These are phyloP conservation scores for Calyptommatus sinebrachiatus DNA, from an alignment of 2,113 vertebrate genomes.

Conservation along the genomic window DNA sequence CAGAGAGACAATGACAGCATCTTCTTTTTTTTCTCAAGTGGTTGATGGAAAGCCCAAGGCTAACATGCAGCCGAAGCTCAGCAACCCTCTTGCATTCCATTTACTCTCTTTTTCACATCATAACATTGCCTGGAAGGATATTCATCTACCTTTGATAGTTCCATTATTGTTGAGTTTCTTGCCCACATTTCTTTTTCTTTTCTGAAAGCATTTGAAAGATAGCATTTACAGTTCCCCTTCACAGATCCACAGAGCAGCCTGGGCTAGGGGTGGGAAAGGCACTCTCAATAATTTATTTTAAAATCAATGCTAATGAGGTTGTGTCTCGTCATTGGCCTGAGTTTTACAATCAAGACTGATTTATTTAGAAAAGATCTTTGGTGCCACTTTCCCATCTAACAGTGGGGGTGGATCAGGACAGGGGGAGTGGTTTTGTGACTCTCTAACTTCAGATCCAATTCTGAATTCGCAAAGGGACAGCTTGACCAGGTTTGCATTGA, in stretches of 20 bases:
- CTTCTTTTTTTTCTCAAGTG: not conserved
- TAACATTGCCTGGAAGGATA: conserved; percentile 27
- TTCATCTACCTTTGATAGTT: conserved; percentile 48
- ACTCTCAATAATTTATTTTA: conserved; percentile 80
- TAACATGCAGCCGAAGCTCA: not conserved
- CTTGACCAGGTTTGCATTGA: conserved; percentile 80
- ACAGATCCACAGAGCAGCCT: conserved; percentile 75
- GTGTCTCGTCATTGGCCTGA: conserved; percentile 67
- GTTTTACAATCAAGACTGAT: conserved; percentile 78
- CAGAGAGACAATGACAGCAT: no score
- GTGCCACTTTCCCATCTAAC: conserved; percentile 67
- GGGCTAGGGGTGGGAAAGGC: conserved; percentile 51
- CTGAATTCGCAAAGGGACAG: conserved; percentile 65
- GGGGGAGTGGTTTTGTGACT: conserved; percentile 63
- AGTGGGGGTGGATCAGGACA: conserved; percentile 12
- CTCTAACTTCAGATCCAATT: conserved; percentile 70
- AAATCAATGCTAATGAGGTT: conserved; percentile 82
- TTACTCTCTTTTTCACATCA: conserved; percentile 30
- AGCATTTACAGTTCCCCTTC: conserved; percentile 63
- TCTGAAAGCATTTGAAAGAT: conserved; percentile 48
- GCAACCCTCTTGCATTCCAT: not conserved
- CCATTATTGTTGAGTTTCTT: not conserved
- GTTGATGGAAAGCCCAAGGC: not conserved
- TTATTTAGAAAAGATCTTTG: conserved; percentile 80
- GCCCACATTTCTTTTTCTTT: not conserved